phyloP scores from a whole-genome alignment of 2,888 invertebrate species.

The Netelia melanura region DNA sequence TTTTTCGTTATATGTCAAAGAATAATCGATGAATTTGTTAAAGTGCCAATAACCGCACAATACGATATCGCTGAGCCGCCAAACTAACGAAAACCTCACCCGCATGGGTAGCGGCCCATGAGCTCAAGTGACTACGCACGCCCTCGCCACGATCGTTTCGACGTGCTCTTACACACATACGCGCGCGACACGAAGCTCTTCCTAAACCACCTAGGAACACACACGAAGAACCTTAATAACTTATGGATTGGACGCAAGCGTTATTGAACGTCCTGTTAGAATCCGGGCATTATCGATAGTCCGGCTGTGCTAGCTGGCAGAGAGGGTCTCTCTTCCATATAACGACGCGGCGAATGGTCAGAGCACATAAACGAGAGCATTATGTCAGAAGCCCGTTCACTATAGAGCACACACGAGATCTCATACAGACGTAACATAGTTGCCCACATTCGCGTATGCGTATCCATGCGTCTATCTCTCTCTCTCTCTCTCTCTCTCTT shows the following conservation, averaged over 20 bases:
- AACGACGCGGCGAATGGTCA: conserved; percentile 58
- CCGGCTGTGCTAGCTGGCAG: conserved; percentile 59
- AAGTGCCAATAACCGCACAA: conserved; percentile 22
- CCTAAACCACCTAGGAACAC: conserved; percentile 67
- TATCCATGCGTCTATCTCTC: neutral
- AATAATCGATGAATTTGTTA: neutral
- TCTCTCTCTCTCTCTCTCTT: no score
- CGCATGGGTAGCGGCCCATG: conserved; percentile 44
- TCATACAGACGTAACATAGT: conserved; percentile 2
- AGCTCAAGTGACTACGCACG: conserved; percentile 33
- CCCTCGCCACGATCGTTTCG: conserved; percentile 16
- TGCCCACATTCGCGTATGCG: neutral
- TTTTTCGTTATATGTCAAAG: neutral
- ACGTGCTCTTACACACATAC: neutral
- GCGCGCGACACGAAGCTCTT: neutral
- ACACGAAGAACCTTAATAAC: conserved; percentile 81
- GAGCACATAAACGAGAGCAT: conserved; percentile 76
- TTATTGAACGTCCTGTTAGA: conserved; percentile 81
- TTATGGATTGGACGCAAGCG: conserved; percentile 80
- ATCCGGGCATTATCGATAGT: conserved; percentile 82
- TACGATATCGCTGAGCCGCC: neutral
- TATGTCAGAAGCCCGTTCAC: conserved; percentile 75
- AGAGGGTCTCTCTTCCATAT: conserved; percentile 38
- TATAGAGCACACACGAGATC: conserved; percentile 28
- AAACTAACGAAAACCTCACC: conserved; percentile 28